These are phyloP conservation scores for Aricia artaxerxes DNA, from an alignment of 2,888 invertebrate species.

Conservation along the genomic window DNA sequence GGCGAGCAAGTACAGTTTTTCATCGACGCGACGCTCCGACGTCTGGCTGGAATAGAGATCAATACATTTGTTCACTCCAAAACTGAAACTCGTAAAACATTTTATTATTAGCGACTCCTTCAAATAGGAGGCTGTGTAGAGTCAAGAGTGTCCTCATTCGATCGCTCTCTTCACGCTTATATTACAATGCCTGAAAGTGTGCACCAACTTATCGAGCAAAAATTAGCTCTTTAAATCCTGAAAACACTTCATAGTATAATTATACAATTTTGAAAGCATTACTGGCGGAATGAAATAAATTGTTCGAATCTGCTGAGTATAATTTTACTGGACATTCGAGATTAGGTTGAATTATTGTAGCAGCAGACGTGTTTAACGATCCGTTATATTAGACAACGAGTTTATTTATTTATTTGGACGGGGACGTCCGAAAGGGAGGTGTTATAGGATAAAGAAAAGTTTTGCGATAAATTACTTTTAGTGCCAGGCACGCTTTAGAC, in stretches of 20 bases:
- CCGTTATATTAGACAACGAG: background rate
- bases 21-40: constrained; percentile 58
- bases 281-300: background rate
- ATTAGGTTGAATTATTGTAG: background rate
- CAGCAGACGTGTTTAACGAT: constrained; percentile 1
- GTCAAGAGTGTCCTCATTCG: background rate
- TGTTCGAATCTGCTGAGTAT: background rate
- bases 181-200: background rate
- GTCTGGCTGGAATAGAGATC: constrained; percentile 66
- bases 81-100: constrained; percentile 32
- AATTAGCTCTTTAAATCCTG: background rate
- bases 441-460: background rate
- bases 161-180: background rate
- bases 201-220: background rate
- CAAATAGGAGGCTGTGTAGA: background rate
- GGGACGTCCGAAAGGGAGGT: background rate
- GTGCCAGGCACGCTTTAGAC: background rate
- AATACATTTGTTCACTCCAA: constrained; percentile 60
- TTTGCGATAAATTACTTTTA: background rate
- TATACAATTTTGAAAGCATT: background rate
- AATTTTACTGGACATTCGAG: background rate
- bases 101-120: background rate
- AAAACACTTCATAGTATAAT: background rate
- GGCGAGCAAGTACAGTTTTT: constrained; percentile 65
- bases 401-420: background rate